phyloP scores from a whole-genome alignment of 2,888 invertebrate species.

The Callyntrura sp. region DNA sequence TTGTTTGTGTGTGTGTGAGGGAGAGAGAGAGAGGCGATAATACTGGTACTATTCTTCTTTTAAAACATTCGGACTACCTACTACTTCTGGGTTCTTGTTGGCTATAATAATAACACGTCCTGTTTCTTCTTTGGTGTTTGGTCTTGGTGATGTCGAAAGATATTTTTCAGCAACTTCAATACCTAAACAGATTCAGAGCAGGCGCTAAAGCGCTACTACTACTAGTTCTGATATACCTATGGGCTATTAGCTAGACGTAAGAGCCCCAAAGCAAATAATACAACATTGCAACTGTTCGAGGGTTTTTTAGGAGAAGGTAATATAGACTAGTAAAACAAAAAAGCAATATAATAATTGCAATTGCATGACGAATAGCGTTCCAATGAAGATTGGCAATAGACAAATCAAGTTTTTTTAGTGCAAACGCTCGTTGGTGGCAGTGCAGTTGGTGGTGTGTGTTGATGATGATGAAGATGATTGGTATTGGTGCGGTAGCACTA shows the following conservation, averaged over 20 bases:
- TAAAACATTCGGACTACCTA: too few species aligned
- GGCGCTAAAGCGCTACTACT: too few species aligned
- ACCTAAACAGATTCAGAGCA: too few species aligned
- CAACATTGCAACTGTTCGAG: not conserved
- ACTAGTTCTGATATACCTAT: too few species aligned
- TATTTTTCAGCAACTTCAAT: slow-evolving; percentile 32
- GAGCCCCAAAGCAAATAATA: slow-evolving; percentile 59
- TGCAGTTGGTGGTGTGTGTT: slow-evolving; percentile 5
- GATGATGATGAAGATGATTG: slow-evolving; percentile 3
- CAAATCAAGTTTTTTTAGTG: slow-evolving; percentile 72
- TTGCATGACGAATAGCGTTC: slow-evolving; percentile 55
- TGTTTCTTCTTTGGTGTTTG: too few species aligned
- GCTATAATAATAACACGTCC: slow-evolving; percentile 70
- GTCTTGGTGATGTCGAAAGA: too few species aligned
- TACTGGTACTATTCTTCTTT: slow-evolving; percentile 21
- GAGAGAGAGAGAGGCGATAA: not conserved
- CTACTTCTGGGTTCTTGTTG: slow-evolving; percentile 42
- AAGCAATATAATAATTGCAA: slow-evolving; percentile 63
- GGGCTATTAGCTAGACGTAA: not conserved
- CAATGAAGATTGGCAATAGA: slow-evolving; percentile 64
- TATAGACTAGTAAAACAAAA: slow-evolving; percentile 37
- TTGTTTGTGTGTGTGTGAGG: not conserved
- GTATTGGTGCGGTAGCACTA: not conserved
- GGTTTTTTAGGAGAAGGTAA: not conserved
- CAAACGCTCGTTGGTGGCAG: not conserved